phyloP scores from a whole-genome alignment of 2,113 vertebrate species.

The Scalopus aquaticus region DNA sequence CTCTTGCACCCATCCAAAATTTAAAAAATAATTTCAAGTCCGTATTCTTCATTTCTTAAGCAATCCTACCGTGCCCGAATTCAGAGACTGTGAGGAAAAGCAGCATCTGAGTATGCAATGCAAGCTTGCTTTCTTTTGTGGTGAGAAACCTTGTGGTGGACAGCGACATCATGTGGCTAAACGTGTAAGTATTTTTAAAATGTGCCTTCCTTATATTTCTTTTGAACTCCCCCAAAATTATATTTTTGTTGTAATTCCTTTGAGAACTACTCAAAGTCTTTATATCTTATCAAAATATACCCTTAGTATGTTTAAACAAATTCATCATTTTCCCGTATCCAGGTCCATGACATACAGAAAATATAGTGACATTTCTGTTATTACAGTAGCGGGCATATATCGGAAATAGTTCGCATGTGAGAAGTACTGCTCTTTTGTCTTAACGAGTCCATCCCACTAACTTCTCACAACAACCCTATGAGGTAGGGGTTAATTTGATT shows the following conservation, averaged over 20 bases:
- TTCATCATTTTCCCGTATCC: neutral
- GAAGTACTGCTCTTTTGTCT: neutral
- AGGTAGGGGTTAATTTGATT: neutral
- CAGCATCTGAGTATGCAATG: neutral
- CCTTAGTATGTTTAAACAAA: neutral
- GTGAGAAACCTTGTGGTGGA: conserved; percentile 52
- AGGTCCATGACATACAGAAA: neutral
- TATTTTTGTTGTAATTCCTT: conserved; percentile 31
- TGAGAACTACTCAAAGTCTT: neutral
- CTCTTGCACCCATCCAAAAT: neutral
- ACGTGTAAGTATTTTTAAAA: conserved; percentile 48
- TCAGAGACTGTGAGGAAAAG: conserved; percentile 17
- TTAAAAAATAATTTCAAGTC: neutral
- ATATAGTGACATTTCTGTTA: neutral
- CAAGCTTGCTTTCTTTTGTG: neutral
- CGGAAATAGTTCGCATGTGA: neutral
- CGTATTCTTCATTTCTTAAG: conserved; percentile 42
- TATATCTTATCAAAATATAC: neutral
- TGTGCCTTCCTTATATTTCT: neutral
- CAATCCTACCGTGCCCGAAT: neutral
- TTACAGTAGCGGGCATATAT: neutral
- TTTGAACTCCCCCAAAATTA: neutral
- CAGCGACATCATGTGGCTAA: conserved; percentile 78
- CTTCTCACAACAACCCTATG: neutral
- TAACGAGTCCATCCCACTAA: neutral